phyloP scores from a whole-genome alignment of 2,113 vertebrate species.

The Hemichromis elongatus region DNA sequence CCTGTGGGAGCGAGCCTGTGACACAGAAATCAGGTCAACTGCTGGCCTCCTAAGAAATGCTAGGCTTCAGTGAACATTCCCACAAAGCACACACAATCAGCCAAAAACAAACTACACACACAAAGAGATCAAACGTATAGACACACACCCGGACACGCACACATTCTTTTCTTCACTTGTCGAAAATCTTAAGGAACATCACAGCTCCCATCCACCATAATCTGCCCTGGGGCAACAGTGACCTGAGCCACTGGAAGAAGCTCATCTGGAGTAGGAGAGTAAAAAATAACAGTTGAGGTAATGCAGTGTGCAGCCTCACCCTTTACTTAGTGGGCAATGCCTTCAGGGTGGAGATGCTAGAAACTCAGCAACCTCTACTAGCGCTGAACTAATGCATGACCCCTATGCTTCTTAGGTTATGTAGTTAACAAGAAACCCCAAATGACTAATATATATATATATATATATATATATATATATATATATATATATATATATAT shows the following conservation, averaged over 20 bases:
- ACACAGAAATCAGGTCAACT: conserved; percentile 34
- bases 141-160: too few species aligned
- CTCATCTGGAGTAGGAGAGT: conserved; percentile 36
- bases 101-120: neutral
- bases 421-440: neutral
- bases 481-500: neutral
- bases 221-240: conserved; percentile 55
- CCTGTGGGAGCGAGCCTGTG: conserved; percentile 22
- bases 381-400: conserved; percentile 43
- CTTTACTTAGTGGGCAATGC: conserved; percentile 54
- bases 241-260: conserved; percentile 60
- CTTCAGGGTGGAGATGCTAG: conserved; percentile 60
- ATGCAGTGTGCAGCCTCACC: conserved; percentile 58
- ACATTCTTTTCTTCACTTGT: conserved; percentile 11
- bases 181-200: conserved; percentile 43
- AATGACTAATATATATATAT: neutral
- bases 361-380: conserved; percentile 47
- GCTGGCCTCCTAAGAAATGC: conserved; percentile 3
- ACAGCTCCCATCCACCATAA: conserved; percentile 47
- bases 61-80: conserved; percentile 24
- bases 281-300: conserved; percentile 52
- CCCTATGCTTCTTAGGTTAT: neutral
- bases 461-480: neutral
- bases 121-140: conserved; percentile 5
- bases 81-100: neutral